Conservation (phyloP, 2,113 vertebrate species). For the Colius striatus region DNA sequence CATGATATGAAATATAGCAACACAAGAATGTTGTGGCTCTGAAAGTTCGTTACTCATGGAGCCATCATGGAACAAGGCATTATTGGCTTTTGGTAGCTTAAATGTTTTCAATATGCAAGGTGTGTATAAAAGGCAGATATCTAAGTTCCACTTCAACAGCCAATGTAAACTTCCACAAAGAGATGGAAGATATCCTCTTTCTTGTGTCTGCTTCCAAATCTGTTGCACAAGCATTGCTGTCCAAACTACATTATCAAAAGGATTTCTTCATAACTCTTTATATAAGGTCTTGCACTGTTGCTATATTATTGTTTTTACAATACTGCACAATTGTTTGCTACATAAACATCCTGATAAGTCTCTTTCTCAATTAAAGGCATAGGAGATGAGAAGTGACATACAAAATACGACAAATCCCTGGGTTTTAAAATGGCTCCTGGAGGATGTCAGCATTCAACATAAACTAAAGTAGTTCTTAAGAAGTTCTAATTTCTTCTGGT, state of each 20-base stretch:
- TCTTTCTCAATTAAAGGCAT: neutral
- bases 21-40: neutral
- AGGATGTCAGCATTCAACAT: neutral
- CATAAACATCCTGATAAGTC: neutral
- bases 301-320: neutral
- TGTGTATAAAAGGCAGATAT: neutral
- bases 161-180: neutral
- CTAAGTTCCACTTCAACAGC: neutral
- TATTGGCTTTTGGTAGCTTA: neutral
- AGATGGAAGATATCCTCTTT: neutral
- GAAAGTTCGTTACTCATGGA: neutral
- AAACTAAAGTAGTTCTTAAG: neutral
- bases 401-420: neutral
- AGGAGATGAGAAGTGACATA: neutral
- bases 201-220: neutral
- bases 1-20: neutral
- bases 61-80: neutral
- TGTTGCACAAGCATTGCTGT: neutral
- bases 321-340: neutral
- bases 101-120: neutral
- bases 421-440: neutral
- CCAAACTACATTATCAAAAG: neutral
- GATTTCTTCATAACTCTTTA: neutral
- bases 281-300: neutral
- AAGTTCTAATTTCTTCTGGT: neutral